A percentile compares a stretch with the other conserved stretches of the same genome.
These are phyloP conservation scores for Alexandromys fortis DNA, from an alignment of 2,113 vertebrate species.

Conservation along the genomic window DNA sequence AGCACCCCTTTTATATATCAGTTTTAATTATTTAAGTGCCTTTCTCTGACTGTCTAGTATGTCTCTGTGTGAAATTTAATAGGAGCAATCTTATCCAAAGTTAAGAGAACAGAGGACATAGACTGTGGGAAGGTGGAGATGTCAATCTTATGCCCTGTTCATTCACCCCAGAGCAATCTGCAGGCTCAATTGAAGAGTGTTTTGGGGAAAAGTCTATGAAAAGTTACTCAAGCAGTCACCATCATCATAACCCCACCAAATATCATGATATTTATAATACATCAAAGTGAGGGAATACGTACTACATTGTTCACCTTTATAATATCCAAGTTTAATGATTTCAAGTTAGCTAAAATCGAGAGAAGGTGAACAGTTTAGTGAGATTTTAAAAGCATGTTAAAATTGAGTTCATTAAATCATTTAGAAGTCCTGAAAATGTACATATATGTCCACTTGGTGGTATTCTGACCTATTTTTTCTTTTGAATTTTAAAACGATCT, in stretches of 20 bases:
- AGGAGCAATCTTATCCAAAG: too few relatives aligned
- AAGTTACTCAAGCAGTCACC: neutral
- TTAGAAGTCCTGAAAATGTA: neutral
- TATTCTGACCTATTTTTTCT: neutral
- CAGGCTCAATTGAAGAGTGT: neutral
- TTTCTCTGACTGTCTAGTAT: too few relatives aligned
- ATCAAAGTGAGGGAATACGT: neutral
- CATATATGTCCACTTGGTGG: neutral
- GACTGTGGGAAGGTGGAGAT: neutral
- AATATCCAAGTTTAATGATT: neutral
- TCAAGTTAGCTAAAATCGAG: neutral
- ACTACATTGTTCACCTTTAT: neutral
- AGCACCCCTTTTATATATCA: neutral
- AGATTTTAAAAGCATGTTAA: neutral
- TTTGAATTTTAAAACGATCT: neutral
- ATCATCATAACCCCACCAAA: neutral
- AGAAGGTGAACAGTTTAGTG: neutral
- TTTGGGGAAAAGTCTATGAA: neutral
- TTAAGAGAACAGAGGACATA: too few relatives aligned
- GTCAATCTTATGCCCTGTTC: neutral
- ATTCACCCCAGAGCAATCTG: neutral
- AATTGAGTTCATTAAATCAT: neutral
- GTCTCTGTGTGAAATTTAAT: too few relatives aligned
- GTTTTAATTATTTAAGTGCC: neutral
- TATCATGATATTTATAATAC: neutral